Base-by-base conservation (phyloP, 1,140 invertebrate genomes). In the Zaprionus taronus region DNA sequence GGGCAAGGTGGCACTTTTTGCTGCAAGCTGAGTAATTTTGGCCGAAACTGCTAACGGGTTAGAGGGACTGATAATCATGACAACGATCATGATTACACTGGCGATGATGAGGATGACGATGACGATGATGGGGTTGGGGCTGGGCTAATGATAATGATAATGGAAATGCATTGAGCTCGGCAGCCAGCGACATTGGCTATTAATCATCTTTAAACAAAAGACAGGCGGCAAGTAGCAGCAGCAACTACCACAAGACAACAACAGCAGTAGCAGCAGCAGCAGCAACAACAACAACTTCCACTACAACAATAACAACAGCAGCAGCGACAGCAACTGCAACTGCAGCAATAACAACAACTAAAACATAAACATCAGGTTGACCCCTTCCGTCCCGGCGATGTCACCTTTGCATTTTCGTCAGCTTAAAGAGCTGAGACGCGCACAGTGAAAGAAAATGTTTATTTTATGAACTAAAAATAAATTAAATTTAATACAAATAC, bases 131-230 rank as follows among this genome's bases (percentile, higher is more conserved):
- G 66, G 68, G 68, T 49, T 69, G 78, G 17, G 24, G 12, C 53
- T 69, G 64, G 28, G 56, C 56, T 80, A 73, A 79, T 87, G 80
- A 83, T 80, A 73, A 79, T 87, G 78, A 83, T 87, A 89, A 87
- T 82, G 81, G 72, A 81, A 90, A 77, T 84, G 85, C 85, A 84
- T 89, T 79, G 79, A 79, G 81, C 57, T 73, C 72, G 81, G 81
- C 82, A 82, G 65, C 81, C 72, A 90, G 72, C 81, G 86, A 84
- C 85, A 90, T 84, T 85, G 85, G 85, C 85, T 90, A 89, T 89
- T 89, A 90, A 89, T 89, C 85, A 89, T 89, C 85, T 90, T 89
- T 89, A 90, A 82, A 89, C 84, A 89, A 89, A 85, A 81, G 85
- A 79, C 81, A 82, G 66, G 81, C 76, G 69, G 58, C 63, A 75